phyloP scores from a whole-genome alignment of 1,140 invertebrate genomes.

The Probaryconus sp. region DNA sequence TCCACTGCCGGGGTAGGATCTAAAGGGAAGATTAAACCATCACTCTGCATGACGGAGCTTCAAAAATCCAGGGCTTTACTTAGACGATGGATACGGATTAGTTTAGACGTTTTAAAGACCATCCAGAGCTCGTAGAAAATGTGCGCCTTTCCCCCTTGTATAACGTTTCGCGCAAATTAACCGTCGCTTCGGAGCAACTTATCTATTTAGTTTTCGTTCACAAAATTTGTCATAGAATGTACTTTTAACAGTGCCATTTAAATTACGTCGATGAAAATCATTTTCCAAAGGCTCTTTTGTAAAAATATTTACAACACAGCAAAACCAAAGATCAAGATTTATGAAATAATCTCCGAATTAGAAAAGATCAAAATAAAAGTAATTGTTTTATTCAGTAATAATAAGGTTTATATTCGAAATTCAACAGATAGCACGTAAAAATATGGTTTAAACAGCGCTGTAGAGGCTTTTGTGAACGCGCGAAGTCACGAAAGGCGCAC shows the following conservation, averaged over 20 bases:
- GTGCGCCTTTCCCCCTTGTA: constrained; percentile 3
- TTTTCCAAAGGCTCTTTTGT: constrained; percentile 6
- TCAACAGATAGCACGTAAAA: constrained; percentile 55
- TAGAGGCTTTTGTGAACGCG: constrained; percentile 32
- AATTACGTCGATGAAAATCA: too few relatives aligned
- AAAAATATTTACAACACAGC: constrained; percentile 16
- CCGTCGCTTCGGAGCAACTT: constrained; percentile 20
- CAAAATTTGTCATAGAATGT: too few relatives aligned
- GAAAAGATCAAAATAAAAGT: too few relatives aligned
- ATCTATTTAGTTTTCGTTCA: constrained; percentile 18
- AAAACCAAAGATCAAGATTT: too few relatives aligned
- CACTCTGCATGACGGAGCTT: constrained; percentile 71
- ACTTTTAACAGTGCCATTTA: too few relatives aligned
- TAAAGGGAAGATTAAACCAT: constrained; percentile 72
- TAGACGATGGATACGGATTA: constrained; percentile 70
- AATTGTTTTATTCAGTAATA: too few relatives aligned
- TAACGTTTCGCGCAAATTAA: constrained; percentile 38
- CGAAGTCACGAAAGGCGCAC: constrained; percentile 51
- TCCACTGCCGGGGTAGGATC: constrained; percentile 65
- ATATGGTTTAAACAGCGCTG: constrained; percentile 20
- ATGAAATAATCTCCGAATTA: too few relatives aligned
- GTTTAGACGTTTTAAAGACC: constrained; percentile 68
- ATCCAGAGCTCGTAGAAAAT: constrained; percentile 34
- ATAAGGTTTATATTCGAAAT: constrained; percentile 4
- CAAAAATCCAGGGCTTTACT: constrained; percentile 72